Evolutionary conservation across 1,140 invertebrate genomes (phyloP), one percentile per base, ranked within the genome.

Genomic region (Lepidurus apus): DNA sequence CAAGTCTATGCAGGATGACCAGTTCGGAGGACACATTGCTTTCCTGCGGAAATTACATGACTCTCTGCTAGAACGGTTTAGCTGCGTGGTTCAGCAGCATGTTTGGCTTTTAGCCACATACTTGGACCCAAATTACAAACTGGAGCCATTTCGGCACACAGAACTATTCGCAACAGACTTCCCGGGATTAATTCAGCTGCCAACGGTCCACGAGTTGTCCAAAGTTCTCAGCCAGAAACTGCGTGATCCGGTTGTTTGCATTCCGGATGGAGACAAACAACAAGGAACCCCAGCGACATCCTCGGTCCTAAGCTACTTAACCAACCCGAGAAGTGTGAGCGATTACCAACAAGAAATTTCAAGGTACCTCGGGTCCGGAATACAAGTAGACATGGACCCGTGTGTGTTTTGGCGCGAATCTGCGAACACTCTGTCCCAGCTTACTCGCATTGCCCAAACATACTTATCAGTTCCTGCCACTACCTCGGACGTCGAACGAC

Each of bases 401-500:
- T 17, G 45, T 47, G 45, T 47, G 8, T 47, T 47, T 17, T 47
- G 45, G 45, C 45, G 45, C 45, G 45, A 47, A 10, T 47, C 45
- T 10, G 17, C 45, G 17, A 47, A 47, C 17, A 47, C 45, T 47
- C 44, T 76, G 42, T 42, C 75, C 9, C 24, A 43, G 10, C 75
- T 76, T 17, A 7, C 2, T 9, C 42, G 44, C n/a, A n/a, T 76
- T n/a, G 75, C 75, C n/a, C 21, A 76, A n/a, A 43, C n/a, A 26
- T 76, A 76, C 44, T 44, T 76, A 11, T 42, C 75, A n/a, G 44
- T 76, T 17, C 75, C 75, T 26, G 75, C 75, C 17, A 76, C 75
- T 26, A 76, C 75, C 21, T 76, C 75, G n/a, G 5, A 76, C 44
- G 75, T 76, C n/a, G 42, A 76, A 42, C 21, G 34, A 76, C 24